Evolutionary conservation across 2,797 vertebrate species (phyloP).

Genomic region (Podargus strigoides): DNA sequence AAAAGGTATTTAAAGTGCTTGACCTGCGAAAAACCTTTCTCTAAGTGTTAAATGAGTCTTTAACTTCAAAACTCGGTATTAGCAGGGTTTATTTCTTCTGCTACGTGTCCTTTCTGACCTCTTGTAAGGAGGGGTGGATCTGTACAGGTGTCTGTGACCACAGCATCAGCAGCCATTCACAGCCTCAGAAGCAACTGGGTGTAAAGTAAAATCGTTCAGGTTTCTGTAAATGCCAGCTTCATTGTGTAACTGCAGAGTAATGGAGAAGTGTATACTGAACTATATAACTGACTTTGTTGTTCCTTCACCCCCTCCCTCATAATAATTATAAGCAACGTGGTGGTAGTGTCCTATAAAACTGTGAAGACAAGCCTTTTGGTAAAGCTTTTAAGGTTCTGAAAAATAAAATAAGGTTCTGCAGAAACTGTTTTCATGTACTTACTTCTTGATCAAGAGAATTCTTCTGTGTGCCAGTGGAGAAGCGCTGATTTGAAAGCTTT

Average conservation of each 20-base stretch:
- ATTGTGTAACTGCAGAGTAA: neutral
- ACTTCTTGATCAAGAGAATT: neutral
- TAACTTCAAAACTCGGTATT: neutral
- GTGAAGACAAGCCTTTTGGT: neutral
- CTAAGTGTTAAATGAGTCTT: neutral
- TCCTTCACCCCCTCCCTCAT: rapidly evolving
- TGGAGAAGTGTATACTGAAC: neutral
- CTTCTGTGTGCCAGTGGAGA: rapidly evolving
- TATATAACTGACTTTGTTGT: neutral
- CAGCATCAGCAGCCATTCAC: rapidly evolving
- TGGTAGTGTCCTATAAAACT: neutral
- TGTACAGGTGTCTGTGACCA: neutral
- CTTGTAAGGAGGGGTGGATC: neutral
- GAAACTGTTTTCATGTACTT: neutral
- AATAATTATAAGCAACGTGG: neutral
- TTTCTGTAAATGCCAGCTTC: neutral
- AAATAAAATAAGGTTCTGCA: neutral
- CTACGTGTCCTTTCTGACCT: neutral
- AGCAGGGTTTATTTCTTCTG: neutral
- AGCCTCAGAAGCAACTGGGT: neutral
- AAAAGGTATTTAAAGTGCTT: neutral
- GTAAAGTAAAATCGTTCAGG: neutral
- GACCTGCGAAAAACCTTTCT: neutral
- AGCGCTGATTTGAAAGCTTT: neutral
- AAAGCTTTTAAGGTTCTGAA: neutral